phyloP scores from a whole-genome alignment of 2,797 vertebrate genomes.

The Parambassis ranga region DNA sequence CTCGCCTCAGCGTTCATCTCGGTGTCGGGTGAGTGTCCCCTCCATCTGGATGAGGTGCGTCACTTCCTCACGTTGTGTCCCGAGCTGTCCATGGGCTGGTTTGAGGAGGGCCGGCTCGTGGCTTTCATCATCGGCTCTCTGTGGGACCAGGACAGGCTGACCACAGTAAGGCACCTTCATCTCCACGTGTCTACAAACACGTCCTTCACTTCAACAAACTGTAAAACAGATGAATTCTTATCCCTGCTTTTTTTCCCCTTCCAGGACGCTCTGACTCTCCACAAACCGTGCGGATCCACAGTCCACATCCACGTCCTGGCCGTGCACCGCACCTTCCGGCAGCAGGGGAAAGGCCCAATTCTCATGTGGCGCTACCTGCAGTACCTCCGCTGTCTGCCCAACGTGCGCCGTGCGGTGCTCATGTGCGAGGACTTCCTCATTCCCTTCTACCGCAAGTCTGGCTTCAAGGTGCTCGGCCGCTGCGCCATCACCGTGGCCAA shows the following conservation, averaged over 20 bases:
- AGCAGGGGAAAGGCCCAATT: slow-evolving; percentile 92
- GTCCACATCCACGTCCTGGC: slow-evolving; percentile 93
- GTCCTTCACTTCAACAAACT: too few relatives aligned
- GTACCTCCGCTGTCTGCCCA: slow-evolving; percentile 85
- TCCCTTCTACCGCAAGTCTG: slow-evolving; percentile 90
- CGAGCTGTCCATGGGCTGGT: slow-evolving; percentile 95
- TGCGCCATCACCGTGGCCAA: slow-evolving; percentile 84
- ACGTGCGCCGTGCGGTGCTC: slow-evolving; percentile 84
- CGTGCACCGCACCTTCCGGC: slow-evolving; percentile 87
- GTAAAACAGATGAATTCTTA: too few relatives aligned
- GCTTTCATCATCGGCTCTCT: slow-evolving; percentile 94
- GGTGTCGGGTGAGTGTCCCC: slow-evolving; percentile 90
- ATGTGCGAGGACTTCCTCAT: slow-evolving; percentile 90
- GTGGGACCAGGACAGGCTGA: slow-evolving; percentile 92
- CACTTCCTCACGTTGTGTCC: slow-evolving; percentile 94
- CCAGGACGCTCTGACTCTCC: slow-evolving; percentile 88
- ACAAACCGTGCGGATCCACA: slow-evolving; percentile 83
- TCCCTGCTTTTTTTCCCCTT: neutral
- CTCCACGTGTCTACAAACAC: neutral
- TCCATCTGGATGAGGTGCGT: slow-evolving; percentile 88
- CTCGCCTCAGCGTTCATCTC: slow-evolving; percentile 88
- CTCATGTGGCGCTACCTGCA: slow-evolving; percentile 94
- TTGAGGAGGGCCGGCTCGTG: slow-evolving; percentile 91
- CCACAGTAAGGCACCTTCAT: slow-evolving; percentile 75
- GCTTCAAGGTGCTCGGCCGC: slow-evolving; percentile 87